Evolutionary conservation across 1,140 invertebrate species (phyloP), one percentile per base, ranked within the genome.

Genomic region (Zelostemma sp.): DNA sequence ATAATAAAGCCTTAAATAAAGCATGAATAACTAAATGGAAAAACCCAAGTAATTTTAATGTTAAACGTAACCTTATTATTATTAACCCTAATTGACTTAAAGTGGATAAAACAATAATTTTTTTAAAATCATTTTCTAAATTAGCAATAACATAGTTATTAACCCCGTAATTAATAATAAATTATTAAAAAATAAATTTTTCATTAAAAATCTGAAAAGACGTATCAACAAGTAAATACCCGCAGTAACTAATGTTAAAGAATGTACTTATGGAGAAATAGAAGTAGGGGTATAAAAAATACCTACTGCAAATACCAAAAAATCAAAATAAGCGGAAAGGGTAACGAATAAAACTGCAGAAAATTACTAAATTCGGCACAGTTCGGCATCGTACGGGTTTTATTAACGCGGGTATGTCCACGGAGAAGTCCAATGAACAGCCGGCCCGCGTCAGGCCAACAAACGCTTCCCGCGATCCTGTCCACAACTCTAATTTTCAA

Each of bases 91-190:
- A 85, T 71, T 92, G 90, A 12, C 89, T 90, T 80, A 92, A 86
- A 50, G 90, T 92, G 6, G 91, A 91, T 64, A 90, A 84, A 79
- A 90, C 90, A 90, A 91, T 90, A 88, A 90, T 88, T 85, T 90
- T 90, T 80, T 90, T 90, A 75, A 90, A 87, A 86, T 91, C n/a
- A n/a, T n/a, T n/a, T n/a, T n/a, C n/a, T n/a, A n/a, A n/a, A n/a
- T n/a, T n/a, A n/a, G n/a, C n/a, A 88, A 87, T 83, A 90, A 87
- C 82, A 90, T 89, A 9, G 88, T 90, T 50, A 82, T 43, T 72
- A 87, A 71, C 1, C 79, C 78, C 48, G 80, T 77, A 77, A 87
- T 86, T 73, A 87, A 84, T 78, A 85, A 76, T 63, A 78, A 67
- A 33, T 79, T 72, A 41, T 54, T 49, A 60, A 31, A 62, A 56